Conservation (phyloP, 1,140 invertebrate species). For the Papilio aristodemus region DNA sequence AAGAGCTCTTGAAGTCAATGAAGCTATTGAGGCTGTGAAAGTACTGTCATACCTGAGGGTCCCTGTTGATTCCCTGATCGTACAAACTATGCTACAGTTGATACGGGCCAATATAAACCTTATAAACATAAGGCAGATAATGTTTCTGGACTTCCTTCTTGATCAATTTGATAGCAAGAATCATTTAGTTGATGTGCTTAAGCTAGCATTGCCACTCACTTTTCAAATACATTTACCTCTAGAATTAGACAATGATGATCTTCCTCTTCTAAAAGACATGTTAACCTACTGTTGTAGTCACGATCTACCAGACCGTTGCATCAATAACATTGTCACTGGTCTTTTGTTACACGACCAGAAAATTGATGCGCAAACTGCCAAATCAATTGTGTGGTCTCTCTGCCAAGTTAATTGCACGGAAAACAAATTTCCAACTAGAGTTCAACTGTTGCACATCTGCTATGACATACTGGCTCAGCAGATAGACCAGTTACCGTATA, state of each 20-base stretch:
- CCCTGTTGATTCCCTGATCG: conserved; percentile 78
- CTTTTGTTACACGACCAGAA: conserved; percentile 67
- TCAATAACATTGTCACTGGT: conserved; percentile 75
- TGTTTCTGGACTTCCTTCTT: conserved; percentile 82
- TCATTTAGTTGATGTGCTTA: conserved; percentile 82
- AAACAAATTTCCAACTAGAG: conserved; percentile 59
- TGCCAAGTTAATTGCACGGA: conserved; percentile 70
- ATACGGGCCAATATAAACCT: conserved; percentile 82
- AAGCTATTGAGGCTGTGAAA: conserved; percentile 82
- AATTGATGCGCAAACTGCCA: conserved; percentile 70
- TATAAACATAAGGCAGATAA: conserved; percentile 82
- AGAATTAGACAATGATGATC: conserved; percentile 80
- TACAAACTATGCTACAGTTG: conserved; percentile 83
- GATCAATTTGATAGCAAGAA: conserved; percentile 61
- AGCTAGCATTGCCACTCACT: conserved; percentile 82
- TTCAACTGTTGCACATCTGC: conserved; percentile 71
- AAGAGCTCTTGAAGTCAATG: conserved; percentile 75
- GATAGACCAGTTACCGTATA: conserved; percentile 66
- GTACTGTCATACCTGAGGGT: conserved; percentile 81
- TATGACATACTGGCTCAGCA: conserved; percentile 70
- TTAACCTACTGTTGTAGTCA: conserved; percentile 77
- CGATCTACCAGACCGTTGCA: conserved; percentile 73
- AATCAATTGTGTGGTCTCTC: conserved; percentile 78
- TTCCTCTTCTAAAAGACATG: conserved; percentile 76
- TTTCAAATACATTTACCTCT: conserved; percentile 82